Conservation (phyloP, 2,797 vertebrate genomes). For the Acrossocheilus fasciatus region DNA sequence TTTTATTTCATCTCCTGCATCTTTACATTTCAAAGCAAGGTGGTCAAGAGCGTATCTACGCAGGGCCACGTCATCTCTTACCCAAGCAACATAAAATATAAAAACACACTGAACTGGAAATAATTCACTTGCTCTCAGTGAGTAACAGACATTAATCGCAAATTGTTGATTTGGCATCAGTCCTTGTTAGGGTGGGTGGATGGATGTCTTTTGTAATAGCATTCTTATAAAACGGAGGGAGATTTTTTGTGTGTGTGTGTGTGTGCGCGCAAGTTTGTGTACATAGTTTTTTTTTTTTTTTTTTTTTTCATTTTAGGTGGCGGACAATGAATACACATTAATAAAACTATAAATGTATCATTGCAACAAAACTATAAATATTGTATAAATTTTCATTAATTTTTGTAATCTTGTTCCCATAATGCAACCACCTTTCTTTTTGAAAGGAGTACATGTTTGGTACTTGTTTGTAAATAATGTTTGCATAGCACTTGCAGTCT, state of each 20-base stretch:
- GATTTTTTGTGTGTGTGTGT: constrained; percentile 53
- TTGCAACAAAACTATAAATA: constrained; percentile 84
- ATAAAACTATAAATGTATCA: constrained; percentile 77
- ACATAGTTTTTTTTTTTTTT: constrained; percentile 56
- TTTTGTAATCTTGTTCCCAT: constrained; percentile 92
- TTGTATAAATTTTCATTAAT: constrained; percentile 84
- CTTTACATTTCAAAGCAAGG: constrained; percentile 50
- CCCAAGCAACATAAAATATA: constrained; percentile 56
- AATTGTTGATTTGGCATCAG: constrained; percentile 53
- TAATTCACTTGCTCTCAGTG: constrained; percentile 56
- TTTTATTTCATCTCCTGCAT: constrained; percentile 47
- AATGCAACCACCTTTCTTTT: constrained; percentile 97
- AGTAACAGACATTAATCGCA: constrained; percentile 49
- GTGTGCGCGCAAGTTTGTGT: constrained; percentile 57
- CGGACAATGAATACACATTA: constrained; percentile 72
- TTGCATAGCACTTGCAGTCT: constrained; percentile 90
- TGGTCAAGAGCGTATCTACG: constrained; percentile 14
- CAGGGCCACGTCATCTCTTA: constrained; percentile 31
- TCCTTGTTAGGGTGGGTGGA: constrained; percentile 51
- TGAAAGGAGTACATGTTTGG: constrained; percentile 93
- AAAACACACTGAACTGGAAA: constrained; percentile 74
- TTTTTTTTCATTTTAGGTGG: constrained; percentile 53
- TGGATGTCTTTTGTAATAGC: constrained; percentile 64
- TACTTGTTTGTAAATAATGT: constrained; percentile 86
- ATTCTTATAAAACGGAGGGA: constrained; percentile 58